phyloP scores from a whole-genome alignment of 2,888 invertebrate species.

The Meghimatium bilineatum region DNA sequence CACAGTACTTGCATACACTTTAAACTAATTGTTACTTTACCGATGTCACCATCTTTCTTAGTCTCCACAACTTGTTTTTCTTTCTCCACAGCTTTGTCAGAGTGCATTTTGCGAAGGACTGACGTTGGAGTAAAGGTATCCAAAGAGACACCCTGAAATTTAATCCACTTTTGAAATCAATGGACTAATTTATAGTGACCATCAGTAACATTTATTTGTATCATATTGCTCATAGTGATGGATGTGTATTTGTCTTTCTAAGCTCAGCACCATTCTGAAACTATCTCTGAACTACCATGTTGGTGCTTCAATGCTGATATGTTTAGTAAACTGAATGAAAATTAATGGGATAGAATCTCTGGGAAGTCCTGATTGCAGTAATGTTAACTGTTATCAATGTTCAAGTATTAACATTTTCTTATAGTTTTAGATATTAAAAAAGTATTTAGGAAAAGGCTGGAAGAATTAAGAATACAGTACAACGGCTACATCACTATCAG shows the following conservation, averaged over 20 bases:
- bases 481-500: neutral
- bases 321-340: too few relatives aligned
- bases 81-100: conserved; percentile 72
- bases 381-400: too few relatives aligned
- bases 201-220: neutral
- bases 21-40: conserved; percentile 16
- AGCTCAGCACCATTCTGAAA: too few relatives aligned
- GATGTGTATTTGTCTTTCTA: neutral
- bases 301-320: too few relatives aligned
- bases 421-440: too few relatives aligned
- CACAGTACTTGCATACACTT: too few relatives aligned
- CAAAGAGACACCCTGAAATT: conserved; percentile 46
- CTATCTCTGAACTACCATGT: too few relatives aligned
- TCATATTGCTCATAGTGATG: neutral
- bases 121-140: conserved; percentile 92
- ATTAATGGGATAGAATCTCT: too few relatives aligned
- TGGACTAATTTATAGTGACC: neutral
- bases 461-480: neutral
- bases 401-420: too few relatives aligned
- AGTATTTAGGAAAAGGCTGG: too few relatives aligned
- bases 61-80: conserved; percentile 63
- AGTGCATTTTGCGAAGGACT: conserved; percentile 93
- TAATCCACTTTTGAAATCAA: conserved; percentile 26
- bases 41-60: conserved; percentile 40
- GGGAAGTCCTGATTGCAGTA: too few relatives aligned